Conservation (phyloP, 2,888 invertebrate genomes). For the Melieria crassipennis region DNA sequence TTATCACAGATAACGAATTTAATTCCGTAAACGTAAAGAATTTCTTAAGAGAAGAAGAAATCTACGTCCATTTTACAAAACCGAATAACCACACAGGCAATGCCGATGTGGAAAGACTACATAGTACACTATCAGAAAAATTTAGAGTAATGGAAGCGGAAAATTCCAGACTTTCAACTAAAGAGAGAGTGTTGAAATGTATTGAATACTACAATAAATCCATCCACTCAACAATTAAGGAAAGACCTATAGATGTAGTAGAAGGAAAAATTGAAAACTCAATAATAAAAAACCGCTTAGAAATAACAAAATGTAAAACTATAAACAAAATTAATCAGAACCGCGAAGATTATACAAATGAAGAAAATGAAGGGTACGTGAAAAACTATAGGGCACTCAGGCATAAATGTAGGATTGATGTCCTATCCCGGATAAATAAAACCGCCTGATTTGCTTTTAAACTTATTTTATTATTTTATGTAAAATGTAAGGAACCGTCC, state of each 20-base stretch:
- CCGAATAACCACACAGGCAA: slow-evolving; percentile 34
- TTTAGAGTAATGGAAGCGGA: slow-evolving; percentile 21
- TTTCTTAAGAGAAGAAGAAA: slow-evolving; percentile 18
- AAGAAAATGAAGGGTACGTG: slow-evolving; percentile 24
- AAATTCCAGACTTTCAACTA: slow-evolving; percentile 14
- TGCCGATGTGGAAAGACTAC: slow-evolving; percentile 25
- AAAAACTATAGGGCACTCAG: slow-evolving; percentile 36
- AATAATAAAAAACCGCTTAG: background rate
- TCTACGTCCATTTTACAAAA: slow-evolving; percentile 28
- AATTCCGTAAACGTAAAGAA: slow-evolving; percentile 22
- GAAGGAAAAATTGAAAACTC: background rate
- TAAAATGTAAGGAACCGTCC: no score
- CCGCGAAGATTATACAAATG: slow-evolving; percentile 28
- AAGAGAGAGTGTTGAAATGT: slow-evolving; percentile 30
- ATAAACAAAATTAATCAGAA: slow-evolving; percentile 17
- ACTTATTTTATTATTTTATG: no score
- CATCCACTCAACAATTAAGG: slow-evolving; percentile 27
- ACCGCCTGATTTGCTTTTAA: no score
- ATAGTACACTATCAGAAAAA: slow-evolving; percentile 29
- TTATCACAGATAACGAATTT: slow-evolving; percentile 10
- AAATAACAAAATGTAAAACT: slow-evolving; percentile 3
- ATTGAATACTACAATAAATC: slow-evolving; percentile 36
- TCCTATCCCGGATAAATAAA: no score
- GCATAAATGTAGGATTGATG: background rate
- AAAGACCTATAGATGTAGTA: slow-evolving; percentile 23